phyloP scores from a whole-genome alignment of 2,888 invertebrate genomes.

The Cataglyphis livida region DNA sequence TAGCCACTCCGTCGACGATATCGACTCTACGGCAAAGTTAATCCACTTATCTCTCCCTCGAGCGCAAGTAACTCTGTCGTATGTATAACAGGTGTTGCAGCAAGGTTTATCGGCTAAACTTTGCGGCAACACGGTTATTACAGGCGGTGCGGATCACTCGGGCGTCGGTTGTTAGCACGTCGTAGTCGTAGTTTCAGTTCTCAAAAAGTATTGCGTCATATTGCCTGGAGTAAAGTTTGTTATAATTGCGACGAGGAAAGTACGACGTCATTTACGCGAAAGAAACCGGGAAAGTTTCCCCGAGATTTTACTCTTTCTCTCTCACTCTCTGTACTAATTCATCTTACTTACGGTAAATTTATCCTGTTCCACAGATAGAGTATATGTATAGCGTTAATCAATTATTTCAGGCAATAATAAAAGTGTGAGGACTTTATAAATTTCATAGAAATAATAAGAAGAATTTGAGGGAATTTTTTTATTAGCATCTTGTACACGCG shows the following conservation, averaged over 20 bases:
- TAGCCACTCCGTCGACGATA: slow-evolving; percentile 66
- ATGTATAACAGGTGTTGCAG: slow-evolving; percentile 73
- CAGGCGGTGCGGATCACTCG: slow-evolving; percentile 58
- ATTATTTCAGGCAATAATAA: neutral
- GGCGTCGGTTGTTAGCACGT: slow-evolving; percentile 59
- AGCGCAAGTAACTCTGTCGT: slow-evolving; percentile 67
- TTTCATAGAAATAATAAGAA: neutral
- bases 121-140: slow-evolving; percentile 74
- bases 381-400: neutral
- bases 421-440: slow-evolving; percentile 1
- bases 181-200: slow-evolving; percentile 16
- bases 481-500: neutral
- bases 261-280: neutral
- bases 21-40: slow-evolving; percentile 69
- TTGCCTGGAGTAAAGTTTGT: neutral
- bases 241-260: slow-evolving; percentile 21
- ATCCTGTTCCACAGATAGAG: neutral
- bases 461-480: slow-evolving; percentile 5
- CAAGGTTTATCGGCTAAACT: slow-evolving; percentile 74
- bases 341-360: neutral
- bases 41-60: slow-evolving; percentile 74
- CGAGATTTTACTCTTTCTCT: neutral
- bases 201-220: slow-evolving; percentile 31
- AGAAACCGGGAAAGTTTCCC: slow-evolving; percentile 9
- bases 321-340: neutral